Evolutionary conservation across 2,113 vertebrate species (phyloP).

Genomic region (Odocoileus hemionus): DNA sequence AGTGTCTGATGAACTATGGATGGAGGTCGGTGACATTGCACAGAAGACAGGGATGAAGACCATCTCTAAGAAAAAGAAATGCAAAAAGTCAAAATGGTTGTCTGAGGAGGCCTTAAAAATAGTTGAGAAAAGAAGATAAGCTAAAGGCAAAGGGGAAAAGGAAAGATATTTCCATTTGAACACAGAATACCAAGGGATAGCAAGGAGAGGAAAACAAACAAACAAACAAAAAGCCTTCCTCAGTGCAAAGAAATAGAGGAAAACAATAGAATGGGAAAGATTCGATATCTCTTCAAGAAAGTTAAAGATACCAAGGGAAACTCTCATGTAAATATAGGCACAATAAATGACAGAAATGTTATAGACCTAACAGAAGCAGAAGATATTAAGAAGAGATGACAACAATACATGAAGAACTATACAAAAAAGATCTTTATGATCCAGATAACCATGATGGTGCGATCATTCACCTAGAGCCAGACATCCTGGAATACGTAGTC

Average conservation of each 20-base stretch:
- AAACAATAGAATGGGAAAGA: background rate
- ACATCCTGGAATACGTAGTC: background rate
- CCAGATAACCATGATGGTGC: background rate
- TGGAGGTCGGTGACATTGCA: background rate
- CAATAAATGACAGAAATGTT: background rate
- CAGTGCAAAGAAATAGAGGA: background rate
- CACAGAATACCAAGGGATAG: background rate
- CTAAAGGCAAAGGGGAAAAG: background rate
- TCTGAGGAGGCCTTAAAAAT: background rate
- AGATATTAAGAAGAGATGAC: background rate
- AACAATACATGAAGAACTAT: background rate
- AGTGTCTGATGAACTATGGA: background rate
- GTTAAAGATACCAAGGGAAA: background rate
- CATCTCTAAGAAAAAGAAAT: background rate
- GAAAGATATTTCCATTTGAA: background rate
- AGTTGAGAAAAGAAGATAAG: background rate
- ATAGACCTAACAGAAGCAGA: background rate
- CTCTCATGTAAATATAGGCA: background rate
- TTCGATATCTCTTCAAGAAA: background rate
- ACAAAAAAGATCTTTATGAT: background rate
- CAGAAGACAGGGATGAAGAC: background rate
- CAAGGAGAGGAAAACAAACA: background rate
- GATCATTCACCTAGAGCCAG: background rate
- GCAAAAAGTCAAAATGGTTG: background rate
- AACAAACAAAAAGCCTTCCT: background rate